These are phyloP conservation scores for Pyrrhia umbra DNA, from an alignment of 2,888 invertebrate species.

Conservation along the genomic window DNA sequence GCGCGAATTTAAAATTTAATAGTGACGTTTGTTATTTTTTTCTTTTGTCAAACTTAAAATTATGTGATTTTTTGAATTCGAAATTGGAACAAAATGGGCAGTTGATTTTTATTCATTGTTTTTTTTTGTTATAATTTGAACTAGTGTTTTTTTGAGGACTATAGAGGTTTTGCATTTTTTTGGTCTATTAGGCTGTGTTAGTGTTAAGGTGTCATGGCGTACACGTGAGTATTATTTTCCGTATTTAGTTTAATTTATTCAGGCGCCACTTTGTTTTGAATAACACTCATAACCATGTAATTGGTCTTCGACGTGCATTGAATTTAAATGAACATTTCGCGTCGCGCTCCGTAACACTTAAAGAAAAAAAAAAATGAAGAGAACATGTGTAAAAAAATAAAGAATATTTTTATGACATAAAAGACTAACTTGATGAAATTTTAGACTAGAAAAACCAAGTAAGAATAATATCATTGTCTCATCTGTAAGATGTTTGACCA, in stretches of 20 bases:
- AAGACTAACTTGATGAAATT: neutral
- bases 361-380: neutral
- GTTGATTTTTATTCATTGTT: conserved; percentile 27
- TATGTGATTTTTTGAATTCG: conserved; percentile 32
- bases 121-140: conserved; percentile 11
- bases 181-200: conserved; percentile 52
- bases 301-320: conserved; percentile 18
- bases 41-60: neutral
- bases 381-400: neutral
- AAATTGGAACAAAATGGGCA: conserved; percentile 44
- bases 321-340: conserved; percentile 18
- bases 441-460: neutral
- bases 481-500: neutral
- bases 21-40: conserved; percentile 38
- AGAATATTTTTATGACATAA: neutral
- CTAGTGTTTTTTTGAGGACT: conserved; percentile 43
- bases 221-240: conserved; percentile 56
- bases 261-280: conserved; percentile 19
- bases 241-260: conserved; percentile 36
- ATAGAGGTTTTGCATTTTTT: conserved; percentile 32
- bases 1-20: conserved; percentile 66
- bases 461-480: neutral
- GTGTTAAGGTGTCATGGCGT: conserved; percentile 59
- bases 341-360: neutral
- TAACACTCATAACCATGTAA: conserved; percentile 31